These are phyloP conservation scores for cat (Felis catus) DNA, from an alignment of 2,113 vertebrate species.

Conservation along the genomic window F.catus_Fca126_mat1.0 CM031416.1:99109501-99110000, in stretches of 20 bases:
- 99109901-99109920: constrained; percentile 11
- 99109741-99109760: constrained; percentile 75
- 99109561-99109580: not conserved
- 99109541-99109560: not conserved
- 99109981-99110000: too few relatives aligned
- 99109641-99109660: not conserved
- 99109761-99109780: constrained; percentile 52
- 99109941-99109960: constrained; percentile 35
- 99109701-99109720: not conserved
- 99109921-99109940: constrained; percentile 57
- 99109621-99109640: not conserved
- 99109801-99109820: constrained; percentile 51
- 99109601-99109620: not conserved
- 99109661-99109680: not conserved
- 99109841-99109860: not conserved
- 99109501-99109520: not conserved
- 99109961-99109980: not conserved
- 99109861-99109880: constrained; percentile 28
- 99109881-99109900: not conserved
- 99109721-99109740: constrained; percentile 65
- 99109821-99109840: constrained; percentile 52
- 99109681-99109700: not conserved
- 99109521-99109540: not conserved
- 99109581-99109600: not conserved
- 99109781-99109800: constrained; percentile 66